A percentile compares a stretch with the other conserved stretches of the same genome.
Conservation (phyloP, 2,113 vertebrate species). For the Entomyzon cyanotis region DNA sequence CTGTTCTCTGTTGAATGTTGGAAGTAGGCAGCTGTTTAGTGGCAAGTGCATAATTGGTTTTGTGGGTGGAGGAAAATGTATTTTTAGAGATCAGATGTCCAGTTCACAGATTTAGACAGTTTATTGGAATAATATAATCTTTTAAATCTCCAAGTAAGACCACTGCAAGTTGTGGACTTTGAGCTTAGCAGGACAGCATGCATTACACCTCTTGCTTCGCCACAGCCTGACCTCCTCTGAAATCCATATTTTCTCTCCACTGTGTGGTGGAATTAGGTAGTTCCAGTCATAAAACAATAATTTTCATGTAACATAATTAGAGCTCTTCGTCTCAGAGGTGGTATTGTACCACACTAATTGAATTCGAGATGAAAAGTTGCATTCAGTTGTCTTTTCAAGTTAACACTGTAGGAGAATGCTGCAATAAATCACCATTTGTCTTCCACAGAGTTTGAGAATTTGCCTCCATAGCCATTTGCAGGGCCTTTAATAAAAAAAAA, state of each 20-base stretch:
- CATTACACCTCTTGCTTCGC: not conserved
- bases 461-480: not conserved
- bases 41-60: not conserved
- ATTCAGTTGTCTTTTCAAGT: not conserved
- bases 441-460: not conserved
- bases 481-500: not conserved
- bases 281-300: not conserved
- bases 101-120: not conserved
- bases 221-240: not conserved
- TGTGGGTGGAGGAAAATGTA: not conserved
- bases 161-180: not conserved
- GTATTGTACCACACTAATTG: no score
- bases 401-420: not conserved
- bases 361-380: not conserved
- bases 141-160: not conserved
- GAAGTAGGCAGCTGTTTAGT: constrained; percentile 19
- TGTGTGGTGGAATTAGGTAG: not conserved
- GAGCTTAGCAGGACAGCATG: not conserved
- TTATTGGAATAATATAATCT: not conserved
- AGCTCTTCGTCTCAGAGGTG: not conserved
- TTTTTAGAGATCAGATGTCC: not conserved
- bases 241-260: not conserved
- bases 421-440: not conserved
- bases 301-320: not conserved
- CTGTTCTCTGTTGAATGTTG: not conserved